Conservation (phyloP, 2,888 invertebrate genomes). For the Trachelus troglodyta region DNA sequence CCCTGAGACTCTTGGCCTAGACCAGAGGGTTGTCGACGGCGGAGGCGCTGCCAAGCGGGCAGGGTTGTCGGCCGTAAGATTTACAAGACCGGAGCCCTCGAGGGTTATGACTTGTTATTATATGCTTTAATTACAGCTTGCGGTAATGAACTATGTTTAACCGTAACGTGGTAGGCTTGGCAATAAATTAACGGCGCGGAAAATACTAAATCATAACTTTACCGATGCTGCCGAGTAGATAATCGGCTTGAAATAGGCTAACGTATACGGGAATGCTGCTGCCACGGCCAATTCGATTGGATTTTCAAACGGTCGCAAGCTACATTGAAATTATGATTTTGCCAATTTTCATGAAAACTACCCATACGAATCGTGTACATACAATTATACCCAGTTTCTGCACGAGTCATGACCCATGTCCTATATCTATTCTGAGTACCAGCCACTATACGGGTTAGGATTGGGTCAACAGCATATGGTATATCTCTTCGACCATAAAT, state of each 20-base stretch:
- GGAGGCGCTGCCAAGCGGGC: conserved; percentile 28
- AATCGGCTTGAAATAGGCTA: conserved; percentile 43
- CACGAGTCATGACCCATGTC: no score
- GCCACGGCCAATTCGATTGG: no score
- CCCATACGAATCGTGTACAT: no score
- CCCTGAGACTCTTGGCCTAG: not conserved
- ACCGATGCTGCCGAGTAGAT: conserved; percentile 64
- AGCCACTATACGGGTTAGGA: no score
- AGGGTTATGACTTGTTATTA: conserved; percentile 63
- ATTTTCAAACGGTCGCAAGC: no score
- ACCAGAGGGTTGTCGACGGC: conserved; percentile 15
- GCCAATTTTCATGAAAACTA: no score
- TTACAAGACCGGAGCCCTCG: conserved; percentile 59
- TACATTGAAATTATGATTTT: no score
- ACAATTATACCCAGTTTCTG: no score
- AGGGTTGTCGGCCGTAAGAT: conserved; percentile 56
- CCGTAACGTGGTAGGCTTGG: conserved; percentile 64
- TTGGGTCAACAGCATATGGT: no score
- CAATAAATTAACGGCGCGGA: conserved; percentile 63
- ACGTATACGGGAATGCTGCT: no score
- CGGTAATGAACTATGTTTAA: conserved; percentile 65
- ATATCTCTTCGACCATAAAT: no score
- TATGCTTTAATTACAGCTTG: conserved; percentile 63
- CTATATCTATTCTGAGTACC: no score
- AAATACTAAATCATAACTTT: conserved; percentile 65